Evolutionary conservation across 2,888 invertebrate species (phyloP).

Genomic region (Neuroscelio doddi): DNA sequence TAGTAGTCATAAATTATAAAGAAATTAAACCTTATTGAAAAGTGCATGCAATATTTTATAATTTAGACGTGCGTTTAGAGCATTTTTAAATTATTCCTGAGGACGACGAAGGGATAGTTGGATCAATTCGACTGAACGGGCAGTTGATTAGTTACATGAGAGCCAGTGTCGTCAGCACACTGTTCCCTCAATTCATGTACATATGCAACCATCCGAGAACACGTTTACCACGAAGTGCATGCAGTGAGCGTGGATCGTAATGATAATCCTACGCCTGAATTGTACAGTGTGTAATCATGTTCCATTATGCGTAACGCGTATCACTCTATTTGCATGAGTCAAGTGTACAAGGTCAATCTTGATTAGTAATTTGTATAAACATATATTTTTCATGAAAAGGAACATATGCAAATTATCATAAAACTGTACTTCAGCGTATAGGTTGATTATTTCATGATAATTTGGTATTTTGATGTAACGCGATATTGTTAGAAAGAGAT

Average conservation of each 20-base stretch:
- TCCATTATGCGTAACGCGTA: constrained; percentile 63
- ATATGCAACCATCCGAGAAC: constrained; percentile 25
- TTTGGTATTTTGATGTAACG: too few relatives aligned
- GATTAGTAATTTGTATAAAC: neutral
- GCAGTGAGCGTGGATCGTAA: constrained; percentile 51
- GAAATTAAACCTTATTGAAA: too few relatives aligned
- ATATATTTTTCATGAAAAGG: too few relatives aligned
- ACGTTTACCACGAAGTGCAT: constrained; percentile 1
- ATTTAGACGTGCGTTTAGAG: too few relatives aligned
- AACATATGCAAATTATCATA: too few relatives aligned
- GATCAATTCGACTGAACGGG: constrained; percentile 61
- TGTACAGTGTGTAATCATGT: constrained; percentile 65
- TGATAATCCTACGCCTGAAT: constrained; percentile 60
- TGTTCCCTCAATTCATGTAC: constrained; percentile 26
- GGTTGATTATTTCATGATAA: too few relatives aligned
- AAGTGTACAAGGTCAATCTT: neutral
- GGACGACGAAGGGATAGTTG: constrained; percentile 7
- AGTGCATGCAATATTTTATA: too few relatives aligned
- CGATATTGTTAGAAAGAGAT: too few relatives aligned
- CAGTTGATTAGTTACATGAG: constrained; percentile 65
- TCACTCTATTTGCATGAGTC: constrained; percentile 7
- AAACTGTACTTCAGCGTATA: too few relatives aligned
- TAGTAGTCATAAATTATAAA: too few relatives aligned
- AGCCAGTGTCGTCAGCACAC: constrained; percentile 46
- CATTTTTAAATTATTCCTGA: too few relatives aligned